Evolutionary conservation across 2,888 invertebrate genomes (phyloP).

Genomic region (Drosophila mercatorum): DNA sequence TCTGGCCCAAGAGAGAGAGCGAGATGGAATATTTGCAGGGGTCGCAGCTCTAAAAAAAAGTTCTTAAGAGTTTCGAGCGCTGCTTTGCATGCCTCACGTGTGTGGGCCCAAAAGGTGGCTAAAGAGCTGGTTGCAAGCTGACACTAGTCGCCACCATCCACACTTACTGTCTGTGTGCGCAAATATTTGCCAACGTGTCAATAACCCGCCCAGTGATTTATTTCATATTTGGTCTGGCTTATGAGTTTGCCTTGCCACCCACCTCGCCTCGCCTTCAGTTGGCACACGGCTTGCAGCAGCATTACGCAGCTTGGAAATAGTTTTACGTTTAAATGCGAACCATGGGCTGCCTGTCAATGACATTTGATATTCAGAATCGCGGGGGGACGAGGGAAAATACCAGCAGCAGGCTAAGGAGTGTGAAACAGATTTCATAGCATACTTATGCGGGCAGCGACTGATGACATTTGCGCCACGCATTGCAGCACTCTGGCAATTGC

Average conservation of each 20-base stretch:
- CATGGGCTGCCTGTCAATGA: conserved; percentile 68
- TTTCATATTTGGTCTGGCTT: conserved; percentile 75
- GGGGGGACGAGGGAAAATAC: not conserved
- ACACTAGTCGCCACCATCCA: conserved; percentile 30
- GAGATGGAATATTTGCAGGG: conserved; percentile 19
- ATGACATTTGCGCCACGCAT: conserved; percentile 23
- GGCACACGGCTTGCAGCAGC: conserved; percentile 11
- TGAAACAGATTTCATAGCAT: conserved; percentile 64
- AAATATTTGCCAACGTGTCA: conserved; percentile 80
- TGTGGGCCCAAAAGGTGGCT: conserved; percentile 2
- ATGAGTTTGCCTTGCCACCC: conserved; percentile 44
- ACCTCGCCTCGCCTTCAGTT: not conserved
- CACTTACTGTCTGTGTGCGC: conserved; percentile 33
- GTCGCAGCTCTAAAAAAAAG: conserved; percentile 55
- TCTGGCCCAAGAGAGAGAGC: not conserved
- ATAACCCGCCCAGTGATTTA: conserved; percentile 79
- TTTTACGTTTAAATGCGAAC: conserved; percentile 49
- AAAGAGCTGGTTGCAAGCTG: conserved; percentile 49
- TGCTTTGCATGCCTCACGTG: conserved; percentile 65
- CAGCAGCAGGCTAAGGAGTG: conserved; percentile 1
- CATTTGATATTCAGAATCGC: conserved; percentile 66
- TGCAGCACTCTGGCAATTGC: conserved; percentile 10
- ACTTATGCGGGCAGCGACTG: conserved; percentile 67
- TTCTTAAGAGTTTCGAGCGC: conserved; percentile 66
- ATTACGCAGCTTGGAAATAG: conserved; percentile 45